These are phyloP conservation scores for Heliconius erato DNA, from an alignment of 2,888 invertebrate species.

Conservation along the genomic window DNA sequence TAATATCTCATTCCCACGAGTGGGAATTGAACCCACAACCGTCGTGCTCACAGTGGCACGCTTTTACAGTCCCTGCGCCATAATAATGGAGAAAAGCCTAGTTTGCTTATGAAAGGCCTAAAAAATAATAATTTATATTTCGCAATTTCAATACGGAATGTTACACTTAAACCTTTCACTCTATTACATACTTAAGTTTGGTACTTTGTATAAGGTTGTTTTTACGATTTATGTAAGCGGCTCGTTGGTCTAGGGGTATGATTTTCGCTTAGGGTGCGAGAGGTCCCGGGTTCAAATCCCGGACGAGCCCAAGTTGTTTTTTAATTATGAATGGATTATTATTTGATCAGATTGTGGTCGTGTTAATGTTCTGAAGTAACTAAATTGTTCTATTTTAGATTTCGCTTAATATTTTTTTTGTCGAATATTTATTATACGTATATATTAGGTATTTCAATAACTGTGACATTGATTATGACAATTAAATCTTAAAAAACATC, in stretches of 20 bases:
- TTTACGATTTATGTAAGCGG: slow-evolving; percentile 24
- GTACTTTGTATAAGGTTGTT: background rate
- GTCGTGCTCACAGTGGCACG: too few species aligned
- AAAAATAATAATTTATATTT: background rate
- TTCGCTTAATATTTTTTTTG: too few species aligned
- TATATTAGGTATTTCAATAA: too few species aligned
- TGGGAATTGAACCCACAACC: too few species aligned
- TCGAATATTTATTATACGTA: too few species aligned
- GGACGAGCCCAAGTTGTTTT: slow-evolving; percentile 73
- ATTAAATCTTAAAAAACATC: too few species aligned
- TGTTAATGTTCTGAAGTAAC: background rate
- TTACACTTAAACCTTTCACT: slow-evolving; percentile 6
- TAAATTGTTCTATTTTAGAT: too few species aligned
- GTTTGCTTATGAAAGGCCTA: background rate
- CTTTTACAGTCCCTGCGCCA: too few species aligned
- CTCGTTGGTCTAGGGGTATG: slow-evolving; percentile 86
- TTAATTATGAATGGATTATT: background rate
- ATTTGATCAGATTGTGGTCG: background rate
- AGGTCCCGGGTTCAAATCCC: slow-evolving; percentile 86
- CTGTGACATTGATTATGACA: too few species aligned
- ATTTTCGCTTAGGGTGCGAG: slow-evolving; percentile 86
- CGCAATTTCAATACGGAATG: background rate
- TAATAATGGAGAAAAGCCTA: background rate
- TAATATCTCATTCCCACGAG: too few species aligned
- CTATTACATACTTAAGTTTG: background rate